Evolutionary conservation across 2,888 invertebrate genomes (phyloP).

Genomic region (Apamea anceps): DNA sequence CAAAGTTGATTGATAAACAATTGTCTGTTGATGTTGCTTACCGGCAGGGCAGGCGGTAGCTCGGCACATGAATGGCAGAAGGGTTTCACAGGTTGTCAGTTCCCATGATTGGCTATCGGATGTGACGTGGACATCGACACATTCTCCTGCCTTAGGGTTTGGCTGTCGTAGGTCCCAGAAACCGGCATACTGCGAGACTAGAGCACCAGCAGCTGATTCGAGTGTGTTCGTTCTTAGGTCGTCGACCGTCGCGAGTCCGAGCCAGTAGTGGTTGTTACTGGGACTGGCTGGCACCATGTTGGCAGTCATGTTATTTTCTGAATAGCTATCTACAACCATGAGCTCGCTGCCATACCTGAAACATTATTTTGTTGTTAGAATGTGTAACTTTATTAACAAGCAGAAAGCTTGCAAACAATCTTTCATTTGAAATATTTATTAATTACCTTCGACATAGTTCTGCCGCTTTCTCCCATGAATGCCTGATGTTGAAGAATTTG

Average conservation of each 20-base stretch:
- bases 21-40: constrained; percentile 76
- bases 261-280: constrained; percentile 95
- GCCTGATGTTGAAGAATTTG: constrained; percentile 98
- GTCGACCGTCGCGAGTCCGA: constrained; percentile 97
- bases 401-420: constrained; percentile 3
- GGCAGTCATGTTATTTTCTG: constrained; percentile 97
- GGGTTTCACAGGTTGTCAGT: constrained; percentile 97
- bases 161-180: constrained; percentile 98
- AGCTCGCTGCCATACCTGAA: constrained; percentile 98
- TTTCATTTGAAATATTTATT: constrained; percentile 79
- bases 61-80: constrained; percentile 98
- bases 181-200: constrained; percentile 97
- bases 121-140: constrained; percentile 94
- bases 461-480: constrained; percentile 98
- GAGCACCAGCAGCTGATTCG: constrained; percentile 97
- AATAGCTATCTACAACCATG: constrained; percentile 96
- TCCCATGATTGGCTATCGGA: constrained; percentile 97
- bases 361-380: constrained; percentile 50
- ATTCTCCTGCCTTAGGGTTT: constrained; percentile 96
- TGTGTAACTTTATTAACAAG: not conserved
- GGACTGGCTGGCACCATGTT: constrained; percentile 93
- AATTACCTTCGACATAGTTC: constrained; percentile 97
- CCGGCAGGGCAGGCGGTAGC: constrained; percentile 96
- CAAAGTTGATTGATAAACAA: constrained; percentile 51
- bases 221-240: constrained; percentile 98